Evolutionary conservation across 2,888 invertebrate genomes (phyloP), one percentile per base, ranked within the genome.

Genomic region (Scaptodrosophila latifasciaeformis): DNA sequence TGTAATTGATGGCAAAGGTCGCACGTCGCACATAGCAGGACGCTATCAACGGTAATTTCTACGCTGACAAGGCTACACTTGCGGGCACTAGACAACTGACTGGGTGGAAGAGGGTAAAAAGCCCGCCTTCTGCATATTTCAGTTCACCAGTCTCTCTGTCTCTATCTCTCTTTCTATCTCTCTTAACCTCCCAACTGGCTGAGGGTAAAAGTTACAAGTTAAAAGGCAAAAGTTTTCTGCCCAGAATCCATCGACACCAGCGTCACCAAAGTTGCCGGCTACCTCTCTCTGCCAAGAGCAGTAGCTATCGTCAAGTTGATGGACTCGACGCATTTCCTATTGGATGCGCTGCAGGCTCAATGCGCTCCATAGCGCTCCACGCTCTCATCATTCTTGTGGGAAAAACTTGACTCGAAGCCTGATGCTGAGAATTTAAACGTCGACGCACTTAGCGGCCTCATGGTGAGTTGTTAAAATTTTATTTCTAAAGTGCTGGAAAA

Each of bases 391-490:
- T 12, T 3, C 27, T 43, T 27, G 29, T 12, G 12, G 30, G n/a
- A n/a, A n/a, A n/a, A n/a, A 17, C 39, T 31, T 31, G 46, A 27
- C 27, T 27, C 5, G 9, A 27, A 27, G 27, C n/a, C n/a, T n/a
- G n/a, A n/a, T n/a, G n/a, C 17, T 35, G 70, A 49, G 58, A 64
- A 56, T 70, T 72, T 76, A 72, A 76, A 62, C 70, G 78, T 67
- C 75, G 61, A 72, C 70, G 77, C 80, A 72, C 80, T 72, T 70
- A 79, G 70, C 77, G 67, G 56, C 67, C 74, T 70, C 80, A 64
- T 59, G 55, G 54, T 61, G 64, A 74, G 67, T 70, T 77, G 70
- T 66, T 59, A 76, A 76, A 72, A 72, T 72, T 79, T 52, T 64
- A 72, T 79, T 79, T 46, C 53, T 60, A 66, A 69, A 72, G 74